Evolutionary conservation across 2,888 invertebrate species (phyloP), one percentile per base, ranked within the genome.

Genomic region (Yponomeuta plumbellus): DNA sequence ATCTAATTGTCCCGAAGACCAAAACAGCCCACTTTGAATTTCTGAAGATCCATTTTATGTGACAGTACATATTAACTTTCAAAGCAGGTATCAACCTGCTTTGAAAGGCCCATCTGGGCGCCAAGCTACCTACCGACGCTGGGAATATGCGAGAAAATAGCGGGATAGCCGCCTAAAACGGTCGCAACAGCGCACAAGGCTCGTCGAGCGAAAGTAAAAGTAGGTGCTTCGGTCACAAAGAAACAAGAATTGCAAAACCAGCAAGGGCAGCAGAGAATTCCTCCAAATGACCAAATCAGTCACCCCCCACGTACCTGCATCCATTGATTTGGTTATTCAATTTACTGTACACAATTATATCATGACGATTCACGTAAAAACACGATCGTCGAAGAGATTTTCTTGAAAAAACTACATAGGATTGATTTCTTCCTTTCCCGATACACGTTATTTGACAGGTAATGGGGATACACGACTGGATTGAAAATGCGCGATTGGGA

Each of bases 191-290:
- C 56, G 65, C 65, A 65, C 23, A 65, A 65, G 44, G 61, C 17
- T 11, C 23, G 26, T 44, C 20, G 13, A 22, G 52, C 13, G 86
- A 88, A 90, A 90, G 88, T 90, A 90, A 90, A 90, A 90, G 90
- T 90, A 74, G 69, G 73, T 68, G 74, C 73, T 76, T 75, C 79
- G 80, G 13, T 66, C 63, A 68, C 68, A 68, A 68, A 68, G 68
- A 61, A 66, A 61, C 61, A 26, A 56, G 26, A 57, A 52, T 89
- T 88, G 87, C 81, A 86, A 85, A 88, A 86, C 74, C 75, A 88
- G 85, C 88, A 88, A 88, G 88, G 90, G 85, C 87, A 86, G 75
- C 79, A 69, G 75, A 82, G 80, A 85, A 86, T 21, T 44, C 21
- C 39, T 34, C 34, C 20, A 44, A 44, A 26, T 62, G 10, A 75